Evolutionary conservation across 2,113 vertebrate genomes (phyloP), one percentile per base, ranked within the genome.

Genomic region (Neotoma lepida): DNA sequence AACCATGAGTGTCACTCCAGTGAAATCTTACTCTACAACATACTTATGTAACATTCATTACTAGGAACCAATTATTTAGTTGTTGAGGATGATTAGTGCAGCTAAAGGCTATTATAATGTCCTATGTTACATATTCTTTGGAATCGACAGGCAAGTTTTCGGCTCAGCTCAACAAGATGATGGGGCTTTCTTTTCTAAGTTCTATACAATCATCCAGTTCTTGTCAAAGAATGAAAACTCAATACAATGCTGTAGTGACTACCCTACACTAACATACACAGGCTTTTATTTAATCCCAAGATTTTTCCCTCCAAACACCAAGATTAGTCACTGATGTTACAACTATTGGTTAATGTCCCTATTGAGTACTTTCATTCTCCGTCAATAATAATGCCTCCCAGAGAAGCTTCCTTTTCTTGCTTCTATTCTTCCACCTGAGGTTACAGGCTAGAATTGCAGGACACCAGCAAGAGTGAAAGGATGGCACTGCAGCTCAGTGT

Each of bases 141-240:
- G 70, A 88, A 86, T 71, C 7, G 12, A 86, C n/a, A 82, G 58
- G n/a, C 73, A 86, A 66, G 13, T 49, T 20, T 84, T 28, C 51
- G 71, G 17, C 33, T 94, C n/a, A 82, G 22, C 33, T 88, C 61
- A 93, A 9, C 30, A 89, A 81, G 44, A 41, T 89, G 41, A 49
- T 28, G 13, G 10, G 28, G 28, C 89, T 56, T 77, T 46, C 49
- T 18, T 39, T 91, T 15, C 86, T 41, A 30, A 73, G 26, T 78
- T 77, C 89, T 64, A 4, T 24, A 41, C 35, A 3, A 1, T 9
- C 49, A 81, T 2, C 1, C 1, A 87, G 13, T 8, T 54, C 22
- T 86, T 94, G 54, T 88, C 24, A 35, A 88, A 84, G 39, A 33
- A 51, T 26, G 63, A 77, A 91, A 87, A 93, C 20, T 68, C 77